Evolutionary conservation across 92 coral and sea anemone genomes (phyloP), one percentile per base, ranked within the genome.

Genomic region (Phenganax stokvisi): DNA sequence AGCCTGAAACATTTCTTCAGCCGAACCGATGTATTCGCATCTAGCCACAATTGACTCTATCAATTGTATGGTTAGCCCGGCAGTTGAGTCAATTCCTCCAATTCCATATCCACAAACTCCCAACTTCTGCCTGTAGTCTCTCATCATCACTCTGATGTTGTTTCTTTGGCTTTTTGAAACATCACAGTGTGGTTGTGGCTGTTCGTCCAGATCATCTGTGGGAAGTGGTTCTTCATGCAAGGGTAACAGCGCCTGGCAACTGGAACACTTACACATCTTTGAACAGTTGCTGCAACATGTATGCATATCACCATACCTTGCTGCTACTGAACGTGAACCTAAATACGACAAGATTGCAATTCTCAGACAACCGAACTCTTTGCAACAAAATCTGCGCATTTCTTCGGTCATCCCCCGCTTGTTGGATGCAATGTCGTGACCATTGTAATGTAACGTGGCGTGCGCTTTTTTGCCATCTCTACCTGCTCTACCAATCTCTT

Each of bases 401-500:
- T 30, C 73, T 30, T 30, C 54, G 9, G 73, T 68, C 73, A 68
- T 68, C 9, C 73, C 73, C 5, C 53, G 73, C 47, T 68, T 68
- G 11, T 37, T 68, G 11, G 53, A 37, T 12, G 73, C 52, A 30
- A 37, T 68, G 12, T 68, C 52, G 73, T 68, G 73, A 12, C 73
- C 73, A 52, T 85, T 68, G 62, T 69, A 68, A 68, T 30, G 47
- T 29, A 68, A 37, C 6, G 73, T 0, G 5, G 73, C 73, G 3
- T 6, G 3, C 0, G 73, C 73, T 4, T 17, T 51, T 37, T 68
- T 8, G 1, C 55, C 54, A 44, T 64, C 9, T 20, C 70, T 64
- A 10, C 90, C 90, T 10, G 88, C 88, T 29, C 88, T 67, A 0
- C 90, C 88, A 0, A 80, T 70, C 57, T 84, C 90, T 54, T 88